Evolutionary conservation across 2,888 invertebrate species (phyloP).

Genomic region (Hypena proboscidalis): DNA sequence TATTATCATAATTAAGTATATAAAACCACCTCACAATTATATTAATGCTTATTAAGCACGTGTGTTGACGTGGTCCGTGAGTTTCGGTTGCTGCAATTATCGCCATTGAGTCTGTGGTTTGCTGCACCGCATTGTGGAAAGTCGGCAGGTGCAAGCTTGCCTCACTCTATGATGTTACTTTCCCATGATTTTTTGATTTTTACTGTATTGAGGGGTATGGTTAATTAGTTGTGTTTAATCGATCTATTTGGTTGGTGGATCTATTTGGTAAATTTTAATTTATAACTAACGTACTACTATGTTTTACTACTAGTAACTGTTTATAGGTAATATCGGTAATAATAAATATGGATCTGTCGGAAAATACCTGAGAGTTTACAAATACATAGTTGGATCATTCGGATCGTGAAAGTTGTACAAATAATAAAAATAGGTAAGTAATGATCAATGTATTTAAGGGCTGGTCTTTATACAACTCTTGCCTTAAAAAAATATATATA

Average conservation of each 20-base stretch:
- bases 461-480: too few species aligned
- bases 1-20: constrained; percentile 81
- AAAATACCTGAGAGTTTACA: too few species aligned
- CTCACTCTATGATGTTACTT: constrained; percentile 19
- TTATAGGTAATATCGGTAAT: too few species aligned
- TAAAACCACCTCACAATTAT: constrained; percentile 79
- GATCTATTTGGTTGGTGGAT: neutral
- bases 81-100: constrained; percentile 76
- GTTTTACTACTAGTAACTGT: too few species aligned
- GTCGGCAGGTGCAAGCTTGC: constrained; percentile 60
- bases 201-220: neutral
- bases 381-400: too few species aligned
- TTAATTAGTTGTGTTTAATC: constrained; percentile 1
- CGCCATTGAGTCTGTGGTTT: constrained; percentile 82
- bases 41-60: constrained; percentile 82
- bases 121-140: constrained; percentile 44
- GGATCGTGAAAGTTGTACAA: too few species aligned
- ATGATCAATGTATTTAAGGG: too few species aligned
- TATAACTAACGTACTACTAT: too few species aligned
- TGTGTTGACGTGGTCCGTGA: constrained; percentile 68
- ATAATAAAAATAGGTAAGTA: too few species aligned
- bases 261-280: too few species aligned
- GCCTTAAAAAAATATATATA: too few species aligned
- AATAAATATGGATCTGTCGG: too few species aligned
- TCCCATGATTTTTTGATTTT: constrained; percentile 47